A percentile compares a stretch with the other conserved stretches of the same genome.
These are phyloP conservation scores for Tamias sibiricus DNA, from an alignment of 2,113 vertebrate species.

Conservation along the genomic window DNA sequence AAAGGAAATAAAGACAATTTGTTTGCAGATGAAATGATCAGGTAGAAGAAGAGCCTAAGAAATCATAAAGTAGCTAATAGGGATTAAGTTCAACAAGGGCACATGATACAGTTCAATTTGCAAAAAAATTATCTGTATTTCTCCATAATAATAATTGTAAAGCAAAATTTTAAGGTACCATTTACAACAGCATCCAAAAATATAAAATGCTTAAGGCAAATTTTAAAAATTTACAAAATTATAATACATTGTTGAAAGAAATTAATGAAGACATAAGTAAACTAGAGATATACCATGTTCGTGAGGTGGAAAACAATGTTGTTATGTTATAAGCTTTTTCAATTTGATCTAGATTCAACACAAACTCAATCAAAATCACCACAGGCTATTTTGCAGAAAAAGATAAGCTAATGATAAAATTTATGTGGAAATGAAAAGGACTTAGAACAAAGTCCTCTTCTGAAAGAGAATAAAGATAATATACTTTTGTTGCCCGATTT, in stretches of 20 bases:
- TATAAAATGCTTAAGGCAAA: background rate
- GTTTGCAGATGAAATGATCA: conserved; percentile 1
- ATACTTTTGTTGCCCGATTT: background rate
- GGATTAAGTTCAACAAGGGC: background rate
- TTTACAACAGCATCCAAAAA: background rate
- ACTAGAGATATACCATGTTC: background rate
- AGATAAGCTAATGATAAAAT: background rate
- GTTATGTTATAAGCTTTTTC: background rate
- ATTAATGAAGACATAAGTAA: background rate
- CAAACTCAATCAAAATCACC: background rate
- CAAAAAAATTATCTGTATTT: background rate
- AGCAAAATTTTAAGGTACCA: background rate
- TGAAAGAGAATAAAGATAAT: background rate
- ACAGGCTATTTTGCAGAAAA: background rate
- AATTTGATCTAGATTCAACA: background rate
- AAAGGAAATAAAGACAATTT: background rate
- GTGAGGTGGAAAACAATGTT: background rate
- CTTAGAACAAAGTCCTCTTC: background rate
- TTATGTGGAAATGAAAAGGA: background rate
- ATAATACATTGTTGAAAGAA: background rate
- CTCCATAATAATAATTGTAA: background rate
- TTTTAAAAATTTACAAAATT: background rate
- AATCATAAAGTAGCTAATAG: background rate
- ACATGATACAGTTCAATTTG: background rate
- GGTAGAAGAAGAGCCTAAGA: background rate